phyloP scores from a whole-genome alignment of 2,113 vertebrate species.

The Taxidea taxus region DNA sequence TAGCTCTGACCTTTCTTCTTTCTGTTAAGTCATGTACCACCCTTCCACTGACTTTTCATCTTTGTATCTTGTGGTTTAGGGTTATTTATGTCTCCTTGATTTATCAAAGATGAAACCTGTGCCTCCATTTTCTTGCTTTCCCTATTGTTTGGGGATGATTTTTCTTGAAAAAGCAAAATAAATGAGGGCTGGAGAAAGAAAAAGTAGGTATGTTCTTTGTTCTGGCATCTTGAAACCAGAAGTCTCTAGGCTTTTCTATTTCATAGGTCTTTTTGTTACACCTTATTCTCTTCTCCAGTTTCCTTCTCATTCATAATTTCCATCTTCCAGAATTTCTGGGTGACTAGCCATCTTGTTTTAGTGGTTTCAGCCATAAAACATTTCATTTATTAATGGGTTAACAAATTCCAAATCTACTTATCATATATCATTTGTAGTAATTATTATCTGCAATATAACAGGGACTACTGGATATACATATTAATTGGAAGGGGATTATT shows the following conservation, averaged over 20 bases:
- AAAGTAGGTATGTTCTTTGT: not conserved
- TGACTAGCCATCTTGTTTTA: not conserved
- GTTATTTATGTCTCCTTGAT: slow-evolving; percentile 50
- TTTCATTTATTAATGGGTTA: slow-evolving; percentile 33
- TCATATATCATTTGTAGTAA: not conserved
- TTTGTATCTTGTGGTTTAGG: slow-evolving; percentile 34
- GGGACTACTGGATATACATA: not conserved
- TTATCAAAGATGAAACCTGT: slow-evolving; percentile 37
- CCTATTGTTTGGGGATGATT: not conserved
- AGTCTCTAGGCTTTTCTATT: not conserved
- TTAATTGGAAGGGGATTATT: not conserved
- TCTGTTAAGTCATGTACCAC: slow-evolving; percentile 28
- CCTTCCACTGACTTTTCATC: slow-evolving; percentile 44
- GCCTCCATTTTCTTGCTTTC: slow-evolving; percentile 29
- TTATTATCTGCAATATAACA: not conserved
- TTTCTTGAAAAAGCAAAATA: slow-evolving; percentile 12
- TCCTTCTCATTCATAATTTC: not conserved
- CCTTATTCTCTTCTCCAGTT: not conserved
- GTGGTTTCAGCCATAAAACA: not conserved
- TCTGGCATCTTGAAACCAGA: slow-evolving; percentile 14
- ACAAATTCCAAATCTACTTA: slow-evolving; percentile 8
- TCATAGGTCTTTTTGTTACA: not conserved
- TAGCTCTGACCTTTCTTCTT: slow-evolving; percentile 53
- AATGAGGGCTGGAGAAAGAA: not conserved
- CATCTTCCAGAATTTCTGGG: not conserved